Base-by-base conservation (phyloP, 2,797 vertebrate genomes). In the Pempheris klunzingeri region DNA sequence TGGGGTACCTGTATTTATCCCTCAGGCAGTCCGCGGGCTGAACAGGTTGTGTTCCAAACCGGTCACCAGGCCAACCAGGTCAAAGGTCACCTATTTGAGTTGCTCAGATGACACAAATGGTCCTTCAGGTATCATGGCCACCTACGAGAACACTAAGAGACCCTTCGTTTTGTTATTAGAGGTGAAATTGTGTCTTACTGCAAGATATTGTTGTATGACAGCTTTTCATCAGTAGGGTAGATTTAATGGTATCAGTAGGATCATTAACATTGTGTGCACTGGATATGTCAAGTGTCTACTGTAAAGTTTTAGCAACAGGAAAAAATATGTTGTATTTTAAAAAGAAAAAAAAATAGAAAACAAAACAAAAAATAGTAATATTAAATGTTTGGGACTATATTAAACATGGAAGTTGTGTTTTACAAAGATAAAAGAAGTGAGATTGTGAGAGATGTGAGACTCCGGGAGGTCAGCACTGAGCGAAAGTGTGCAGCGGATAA, bases 21-120 rank as follows among this genome's bases (percentile, higher is more conserved):
- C 77, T 71, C 15, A 49, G 80, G 88, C 83, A 87, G 71, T 79
- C 71, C 75, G 73, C 14, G 10, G 57, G 49, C 76, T 20, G 20
- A 71, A 46, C 81, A 59, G 84, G 72, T 90, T 88, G 78, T 89
- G 84, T 92, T 89, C 65, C 61, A 61, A 84, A 77, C 67, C 63
- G 22, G 86, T 94, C 90, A 89, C 88, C 92, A 32, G 22, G 90
- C 88, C 90, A 89, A 86, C 83, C 73, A 49, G 90, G 91, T 93
- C 87, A 93, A 82, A 92, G 92, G 92, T 92, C 87, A 34, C 59
- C 80, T 77, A 90, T 90, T 87, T 84, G 83, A 81, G 73, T 80
- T 61, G 85, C 86, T 94, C 91, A 76, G 47, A 78, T 93, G 89
- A 92, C 92, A 91, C 88, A 92, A 81, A 87, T 85, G 88, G 84